Conservation (phyloP, 2,113 vertebrate genomes). For the Ageneiosus marmoratus region DNA sequence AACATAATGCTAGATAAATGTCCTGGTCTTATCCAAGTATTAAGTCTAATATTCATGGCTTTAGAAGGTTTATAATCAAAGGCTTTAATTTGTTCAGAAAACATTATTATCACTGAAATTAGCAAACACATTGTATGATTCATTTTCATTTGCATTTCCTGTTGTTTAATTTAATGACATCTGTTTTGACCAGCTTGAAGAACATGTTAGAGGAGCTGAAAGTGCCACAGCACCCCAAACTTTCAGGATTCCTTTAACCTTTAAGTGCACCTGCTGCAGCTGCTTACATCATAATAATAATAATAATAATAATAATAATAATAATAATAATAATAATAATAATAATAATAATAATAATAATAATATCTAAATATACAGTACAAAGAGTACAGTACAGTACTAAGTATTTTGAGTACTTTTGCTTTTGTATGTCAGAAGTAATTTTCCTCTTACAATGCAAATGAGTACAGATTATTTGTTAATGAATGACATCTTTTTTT, state of each 20-base stretch:
- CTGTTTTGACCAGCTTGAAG: background rate
- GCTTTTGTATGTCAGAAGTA: background rate
- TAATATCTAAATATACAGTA: too few relatives aligned
- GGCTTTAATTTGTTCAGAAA: background rate
- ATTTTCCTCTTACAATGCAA: background rate
- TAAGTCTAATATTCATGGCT: background rate
- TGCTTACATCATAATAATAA: background rate
- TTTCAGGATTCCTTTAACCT: background rate
- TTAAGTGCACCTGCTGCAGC: too few relatives aligned
- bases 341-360: too few relatives aligned
- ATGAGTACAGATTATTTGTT: background rate
- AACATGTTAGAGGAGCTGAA: background rate
- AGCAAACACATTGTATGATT: background rate
- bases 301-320: too few relatives aligned
- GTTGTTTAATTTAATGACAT: background rate
- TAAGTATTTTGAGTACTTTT: background rate
- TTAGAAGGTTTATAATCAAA: background rate
- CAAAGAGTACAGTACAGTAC: too few relatives aligned
- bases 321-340: too few relatives aligned
- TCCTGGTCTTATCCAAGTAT: background rate
- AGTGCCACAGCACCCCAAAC: background rate
- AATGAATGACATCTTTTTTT: background rate
- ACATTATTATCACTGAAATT: background rate
- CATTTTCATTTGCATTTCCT: background rate
- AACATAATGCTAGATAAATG: background rate